phyloP scores from a whole-genome alignment of 92 coral and sea anemone species.

The Montipora capitata region DNA sequence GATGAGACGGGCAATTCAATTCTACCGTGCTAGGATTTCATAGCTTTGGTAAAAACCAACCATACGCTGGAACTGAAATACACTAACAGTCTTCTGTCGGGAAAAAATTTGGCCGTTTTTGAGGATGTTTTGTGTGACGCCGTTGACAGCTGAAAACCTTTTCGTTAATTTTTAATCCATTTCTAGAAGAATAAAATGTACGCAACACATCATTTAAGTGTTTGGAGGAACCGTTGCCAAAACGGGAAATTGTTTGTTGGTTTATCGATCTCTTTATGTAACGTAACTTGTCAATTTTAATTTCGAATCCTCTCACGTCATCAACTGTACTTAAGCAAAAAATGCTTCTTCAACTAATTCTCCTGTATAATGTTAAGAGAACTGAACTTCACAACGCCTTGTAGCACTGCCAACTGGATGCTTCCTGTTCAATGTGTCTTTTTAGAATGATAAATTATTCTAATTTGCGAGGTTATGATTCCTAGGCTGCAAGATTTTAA shows the following conservation, averaged over 20 bases:
- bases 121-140: not conserved
- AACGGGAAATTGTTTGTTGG: conserved; percentile 4
- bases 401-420: too few relatives aligned
- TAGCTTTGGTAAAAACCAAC: too few relatives aligned
- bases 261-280: not conserved
- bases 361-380: not conserved
- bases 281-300: not conserved
- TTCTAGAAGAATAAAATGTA: not conserved
- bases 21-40: too few relatives aligned
- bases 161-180: not conserved
- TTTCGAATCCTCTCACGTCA: not conserved
- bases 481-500: too few relatives aligned
- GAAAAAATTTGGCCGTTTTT: not conserved
- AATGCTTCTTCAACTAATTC: not conserved
- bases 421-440: too few relatives aligned
- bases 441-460: too few relatives aligned
- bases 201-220: not conserved
- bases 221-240: conserved; percentile 30
- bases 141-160: not conserved
- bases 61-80: too few relatives aligned
- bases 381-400: too few relatives aligned
- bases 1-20: too few relatives aligned
- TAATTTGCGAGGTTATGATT: too few relatives aligned
- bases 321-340: not conserved
- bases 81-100: too few relatives aligned